Base-by-base conservation (phyloP, 2,797 vertebrate genomes). In the Anguilla anguilla region DNA sequence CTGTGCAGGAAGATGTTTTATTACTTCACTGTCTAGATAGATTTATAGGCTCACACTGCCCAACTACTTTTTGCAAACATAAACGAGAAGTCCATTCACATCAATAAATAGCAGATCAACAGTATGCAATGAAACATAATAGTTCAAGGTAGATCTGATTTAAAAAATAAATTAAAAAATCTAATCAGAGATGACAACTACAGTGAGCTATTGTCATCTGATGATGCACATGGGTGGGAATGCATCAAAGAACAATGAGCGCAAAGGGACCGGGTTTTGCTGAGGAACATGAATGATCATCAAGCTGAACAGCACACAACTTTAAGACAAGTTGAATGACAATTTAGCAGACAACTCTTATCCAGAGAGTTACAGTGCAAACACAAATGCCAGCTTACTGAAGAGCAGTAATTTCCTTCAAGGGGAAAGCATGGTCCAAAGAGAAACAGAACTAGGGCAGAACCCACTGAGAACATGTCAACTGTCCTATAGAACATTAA, bases 31-130 rank as follows among this genome's bases (percentile, higher is more conserved):
- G 69, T 74, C 28, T 35, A 11, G 69, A 15, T 35, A 39, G 7
- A 67, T 77, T 77, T 43, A 77, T 43, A 3, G 35, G 74, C 74
- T 6, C 13, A 17, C 15, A 2, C 74, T 43, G 74, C 69, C 11
- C 3, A 31, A 35, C 69, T 4, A 77, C 74, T 22, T 43, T 15
- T 17, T 43, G 74, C 15, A 77, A 77, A 19, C 74, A 77, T 35
- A 77, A 19, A 43, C 10, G 74, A 77, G 74, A 77, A 77, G 74
- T 77, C 74, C 35, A 43, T 77, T 77, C 74, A 43, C 74, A 39
- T 77, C 31, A 7, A 77, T 77, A 77, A 17, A 43, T 43, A 77
- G 35, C 74, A 77, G 74, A 35, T 43, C 6, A 77, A 15, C 35
- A 35, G 74, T 6, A 39, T 43, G 1, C 17, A 19, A 77, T 77